Evolutionary conservation across 2,113 vertebrate genomes (phyloP).

Genomic region (Epinephelus fuscoguttatus): DNA sequence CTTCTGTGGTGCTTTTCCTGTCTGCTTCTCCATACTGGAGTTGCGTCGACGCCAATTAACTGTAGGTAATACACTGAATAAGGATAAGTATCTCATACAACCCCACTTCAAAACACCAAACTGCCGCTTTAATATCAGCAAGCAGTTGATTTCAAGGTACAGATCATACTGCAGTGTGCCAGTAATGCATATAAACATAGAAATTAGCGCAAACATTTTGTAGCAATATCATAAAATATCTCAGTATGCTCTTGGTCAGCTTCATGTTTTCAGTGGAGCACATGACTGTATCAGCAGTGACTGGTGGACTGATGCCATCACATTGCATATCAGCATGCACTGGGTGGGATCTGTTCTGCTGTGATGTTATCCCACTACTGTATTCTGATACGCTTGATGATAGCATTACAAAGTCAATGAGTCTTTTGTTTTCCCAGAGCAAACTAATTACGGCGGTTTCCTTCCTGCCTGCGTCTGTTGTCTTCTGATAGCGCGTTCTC

Average conservation of each 20-base stretch:
- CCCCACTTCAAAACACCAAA: too few species aligned
- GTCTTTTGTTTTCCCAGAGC: slow-evolving; percentile 71
- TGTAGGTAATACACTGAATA: too few species aligned
- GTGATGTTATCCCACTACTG: slow-evolving; percentile 49
- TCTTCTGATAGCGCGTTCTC: slow-evolving; percentile 66
- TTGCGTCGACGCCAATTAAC: too few species aligned
- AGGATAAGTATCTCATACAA: too few species aligned
- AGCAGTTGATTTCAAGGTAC: background rate
- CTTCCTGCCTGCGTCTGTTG: slow-evolving; percentile 66
- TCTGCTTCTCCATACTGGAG: too few species aligned
- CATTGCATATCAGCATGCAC: slow-evolving; percentile 33
- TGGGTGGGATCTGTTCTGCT: slow-evolving; percentile 36
- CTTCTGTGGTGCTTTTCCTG: too few species aligned
- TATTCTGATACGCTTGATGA: slow-evolving; percentile 59
- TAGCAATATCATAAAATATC: background rate
- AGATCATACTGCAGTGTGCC: background rate
- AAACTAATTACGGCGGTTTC: slow-evolving; percentile 71
- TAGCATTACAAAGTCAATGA: slow-evolving; percentile 65
- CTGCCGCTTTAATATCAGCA: too few species aligned
- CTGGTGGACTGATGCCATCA: slow-evolving; percentile 26
- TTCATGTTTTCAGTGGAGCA: background rate
- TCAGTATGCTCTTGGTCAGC: background rate
- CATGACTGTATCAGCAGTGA: background rate
- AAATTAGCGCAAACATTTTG: background rate
- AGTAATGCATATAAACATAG: background rate